phyloP scores from a whole-genome alignment of 2,113 vertebrate genomes.

The Bubo scandiacus region DNA sequence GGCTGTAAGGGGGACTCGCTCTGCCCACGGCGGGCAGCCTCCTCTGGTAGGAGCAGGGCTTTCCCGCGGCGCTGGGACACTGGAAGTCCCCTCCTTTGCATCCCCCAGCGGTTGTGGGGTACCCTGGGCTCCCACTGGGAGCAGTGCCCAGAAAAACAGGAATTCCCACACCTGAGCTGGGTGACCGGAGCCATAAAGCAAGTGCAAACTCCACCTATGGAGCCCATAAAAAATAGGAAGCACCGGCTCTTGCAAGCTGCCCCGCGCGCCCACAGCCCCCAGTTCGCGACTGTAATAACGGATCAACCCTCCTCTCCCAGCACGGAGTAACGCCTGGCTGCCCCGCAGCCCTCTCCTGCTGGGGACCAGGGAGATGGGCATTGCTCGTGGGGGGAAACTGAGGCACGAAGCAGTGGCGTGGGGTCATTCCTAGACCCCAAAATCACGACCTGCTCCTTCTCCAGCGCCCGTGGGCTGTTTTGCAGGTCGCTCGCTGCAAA shows the following conservation, averaged over 20 bases:
- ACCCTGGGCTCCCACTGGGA: neutral
- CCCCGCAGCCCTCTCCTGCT: neutral
- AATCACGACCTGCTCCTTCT: neutral
- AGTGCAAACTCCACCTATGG: neutral
- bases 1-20: rapidly evolving
- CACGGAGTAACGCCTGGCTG: rapidly evolving
- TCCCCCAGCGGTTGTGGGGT: rapidly evolving
- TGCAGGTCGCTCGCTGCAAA: rapidly evolving
- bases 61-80: rapidly evolving
- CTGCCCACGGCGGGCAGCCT: neutral
- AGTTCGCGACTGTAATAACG: neutral
- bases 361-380: rapidly evolving
- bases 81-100: neutral
- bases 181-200: neutral
- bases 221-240: neutral
- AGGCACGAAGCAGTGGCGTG: rapidly evolving
- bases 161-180: neutral
- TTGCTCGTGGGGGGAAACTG: neutral
- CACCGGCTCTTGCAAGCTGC: neutral
- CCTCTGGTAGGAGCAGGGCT: neutral
- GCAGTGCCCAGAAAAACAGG: neutral
- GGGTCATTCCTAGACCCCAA: neutral
- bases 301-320: neutral
- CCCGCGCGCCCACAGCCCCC: neutral
- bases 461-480: rapidly evolving